Evolutionary conservation across 2,113 vertebrate genomes (phyloP).

Genomic region (Elephantulus edwardii): DNA sequence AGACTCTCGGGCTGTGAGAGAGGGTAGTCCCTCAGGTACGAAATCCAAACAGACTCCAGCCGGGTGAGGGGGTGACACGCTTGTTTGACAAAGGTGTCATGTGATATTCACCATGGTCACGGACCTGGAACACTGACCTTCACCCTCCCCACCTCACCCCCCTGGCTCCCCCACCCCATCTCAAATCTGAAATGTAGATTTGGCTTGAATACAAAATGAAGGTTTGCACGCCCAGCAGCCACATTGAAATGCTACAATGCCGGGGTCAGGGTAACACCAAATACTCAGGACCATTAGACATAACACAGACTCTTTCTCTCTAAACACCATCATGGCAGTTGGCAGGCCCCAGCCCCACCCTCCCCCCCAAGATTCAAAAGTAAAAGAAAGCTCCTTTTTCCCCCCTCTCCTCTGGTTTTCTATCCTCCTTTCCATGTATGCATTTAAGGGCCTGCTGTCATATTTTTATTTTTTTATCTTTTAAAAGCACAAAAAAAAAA

Average conservation of each 20-base stretch:
- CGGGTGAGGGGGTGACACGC: constrained; percentile 59
- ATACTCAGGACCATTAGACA: constrained; percentile 88
- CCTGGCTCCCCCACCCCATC: constrained; percentile 49
- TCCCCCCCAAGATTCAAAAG: constrained; percentile 53
- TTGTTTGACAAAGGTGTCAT: constrained; percentile 91
- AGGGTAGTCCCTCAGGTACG: constrained; percentile 62
- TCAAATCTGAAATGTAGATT: constrained; percentile 85
- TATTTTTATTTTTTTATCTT: constrained; percentile 32
- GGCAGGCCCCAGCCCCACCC: constrained; percentile 73
- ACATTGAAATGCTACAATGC: constrained; percentile 82
- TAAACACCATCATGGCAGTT: constrained; percentile 78
- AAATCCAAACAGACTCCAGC: constrained; percentile 81
- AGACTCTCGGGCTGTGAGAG: constrained; percentile 29
- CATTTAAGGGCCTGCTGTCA: background rate
- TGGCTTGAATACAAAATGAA: constrained; percentile 83
- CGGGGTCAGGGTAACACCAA: constrained; percentile 88
- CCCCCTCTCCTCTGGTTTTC: constrained; percentile 47
- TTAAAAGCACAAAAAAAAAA: background rate
- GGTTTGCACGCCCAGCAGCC: constrained; percentile 74
- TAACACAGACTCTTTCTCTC: constrained; percentile 91
- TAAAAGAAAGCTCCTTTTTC: constrained; percentile 63
- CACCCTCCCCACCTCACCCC: constrained; percentile 70
- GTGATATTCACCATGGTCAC: constrained; percentile 88
- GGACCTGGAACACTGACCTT: constrained; percentile 89
- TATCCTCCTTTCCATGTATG: constrained; percentile 58